Evolutionary conservation across 1,140 invertebrate species (phyloP).

Genomic region (Ganaspis sp.): DNA sequence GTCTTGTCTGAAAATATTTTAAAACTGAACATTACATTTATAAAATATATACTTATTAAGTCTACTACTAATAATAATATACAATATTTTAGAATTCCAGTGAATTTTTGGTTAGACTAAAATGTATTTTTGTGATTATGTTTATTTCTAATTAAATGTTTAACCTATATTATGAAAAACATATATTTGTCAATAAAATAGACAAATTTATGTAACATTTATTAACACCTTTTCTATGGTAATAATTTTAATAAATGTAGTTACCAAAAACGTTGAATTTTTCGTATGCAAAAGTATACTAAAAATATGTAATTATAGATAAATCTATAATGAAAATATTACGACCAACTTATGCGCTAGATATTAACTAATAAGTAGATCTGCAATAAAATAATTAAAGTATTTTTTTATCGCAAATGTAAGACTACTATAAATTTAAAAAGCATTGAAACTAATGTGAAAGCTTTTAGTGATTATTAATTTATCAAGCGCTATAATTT

Average conservation of each 20-base stretch:
- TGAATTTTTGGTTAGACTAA: too few species aligned
- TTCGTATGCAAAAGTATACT: neutral
- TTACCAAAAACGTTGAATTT: constrained; percentile 6
- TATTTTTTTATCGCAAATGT: neutral
- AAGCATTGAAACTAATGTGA: neutral
- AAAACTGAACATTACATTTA: neutral
- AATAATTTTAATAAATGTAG: neutral
- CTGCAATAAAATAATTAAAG: neutral
- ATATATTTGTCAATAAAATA: too few species aligned
- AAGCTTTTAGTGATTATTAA: neutral
- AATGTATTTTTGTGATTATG: too few species aligned
- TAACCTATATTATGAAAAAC: too few species aligned
- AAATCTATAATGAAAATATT: too few species aligned
- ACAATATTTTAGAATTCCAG: too few species aligned
- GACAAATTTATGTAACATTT: too few species aligned
- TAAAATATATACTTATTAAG: neutral
- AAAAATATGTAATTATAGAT: neutral
- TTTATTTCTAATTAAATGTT: too few species aligned
- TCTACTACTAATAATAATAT: neutral
- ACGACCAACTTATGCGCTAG: neutral
- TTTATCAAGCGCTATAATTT: neutral
- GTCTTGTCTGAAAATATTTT: neutral
- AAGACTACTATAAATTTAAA: neutral
- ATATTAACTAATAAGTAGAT: neutral
- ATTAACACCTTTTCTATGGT: too few species aligned